These are phyloP conservation scores for Hirtodrosophila trivittata DNA, from an alignment of 2,888 invertebrate genomes.

Conservation along the genomic window DNA sequence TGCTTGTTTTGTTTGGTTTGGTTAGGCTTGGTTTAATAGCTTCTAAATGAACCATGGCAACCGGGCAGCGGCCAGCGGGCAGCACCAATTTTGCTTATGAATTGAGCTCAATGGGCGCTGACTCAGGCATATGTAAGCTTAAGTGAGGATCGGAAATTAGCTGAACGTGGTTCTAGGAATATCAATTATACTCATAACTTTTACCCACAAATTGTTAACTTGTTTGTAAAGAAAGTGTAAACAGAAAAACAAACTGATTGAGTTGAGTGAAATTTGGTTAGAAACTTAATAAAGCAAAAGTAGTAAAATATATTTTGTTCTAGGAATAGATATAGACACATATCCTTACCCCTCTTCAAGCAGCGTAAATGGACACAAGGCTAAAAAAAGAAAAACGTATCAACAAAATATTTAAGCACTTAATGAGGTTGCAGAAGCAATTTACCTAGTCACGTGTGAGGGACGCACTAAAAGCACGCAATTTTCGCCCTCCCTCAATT, in stretches of 20 bases:
- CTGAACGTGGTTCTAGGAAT: not conserved
- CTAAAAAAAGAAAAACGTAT: not conserved
- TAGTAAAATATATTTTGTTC: too few species aligned
- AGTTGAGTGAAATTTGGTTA: too few species aligned
- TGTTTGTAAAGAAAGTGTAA: too few species aligned
- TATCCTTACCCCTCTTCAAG: too few species aligned
- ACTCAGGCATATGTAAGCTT: slow-evolving; percentile 28
- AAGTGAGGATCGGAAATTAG: slow-evolving; percentile 23
- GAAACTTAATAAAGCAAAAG: too few species aligned
- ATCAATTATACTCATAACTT: not conserved
- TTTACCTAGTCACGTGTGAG: slow-evolving; percentile 60
- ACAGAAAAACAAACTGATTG: too few species aligned
- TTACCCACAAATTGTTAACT: not conserved
- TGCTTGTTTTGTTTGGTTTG: slow-evolving; percentile 41
- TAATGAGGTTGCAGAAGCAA: slow-evolving; percentile 55
- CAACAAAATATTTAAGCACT: slow-evolving; percentile 30
- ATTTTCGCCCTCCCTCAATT: slow-evolving; percentile 42
- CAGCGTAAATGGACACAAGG: not conserved
- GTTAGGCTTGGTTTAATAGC: slow-evolving; percentile 49
- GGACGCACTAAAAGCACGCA: slow-evolving; percentile 66
- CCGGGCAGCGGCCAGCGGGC: slow-evolving; percentile 22
- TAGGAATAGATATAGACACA: too few species aligned
- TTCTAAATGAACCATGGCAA: slow-evolving; percentile 70
- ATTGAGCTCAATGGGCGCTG: slow-evolving; percentile 28
- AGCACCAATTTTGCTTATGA: slow-evolving; percentile 12